Evolutionary conservation across 2,888 invertebrate species (phyloP).

Genomic region (Xestia sexstrigata): DNA sequence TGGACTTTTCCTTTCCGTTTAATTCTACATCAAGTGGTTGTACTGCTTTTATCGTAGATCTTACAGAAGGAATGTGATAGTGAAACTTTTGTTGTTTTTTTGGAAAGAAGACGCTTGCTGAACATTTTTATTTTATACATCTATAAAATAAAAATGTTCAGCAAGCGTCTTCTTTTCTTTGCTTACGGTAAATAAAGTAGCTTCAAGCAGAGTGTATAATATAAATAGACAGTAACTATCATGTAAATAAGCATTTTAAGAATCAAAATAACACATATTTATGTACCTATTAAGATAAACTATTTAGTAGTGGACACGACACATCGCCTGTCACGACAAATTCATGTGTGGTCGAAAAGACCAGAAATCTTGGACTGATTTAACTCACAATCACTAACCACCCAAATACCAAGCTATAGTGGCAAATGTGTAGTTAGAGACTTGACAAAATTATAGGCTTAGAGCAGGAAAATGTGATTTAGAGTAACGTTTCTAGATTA

Average conservation of each 20-base stretch:
- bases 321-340: conserved; percentile 74
- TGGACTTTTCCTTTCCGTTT: not conserved
- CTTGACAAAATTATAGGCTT: conserved; percentile 81
- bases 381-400: conserved; percentile 46
- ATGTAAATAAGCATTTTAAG: conserved; percentile 29
- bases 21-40: not conserved
- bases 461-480: conserved; percentile 80
- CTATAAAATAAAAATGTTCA: too few species aligned
- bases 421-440: conserved; percentile 66
- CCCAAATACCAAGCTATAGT: conserved; percentile 63
- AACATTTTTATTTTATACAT: too few species aligned
- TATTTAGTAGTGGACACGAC: conserved; percentile 69
- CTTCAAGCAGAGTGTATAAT: not conserved
- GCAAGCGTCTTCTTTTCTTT: too few species aligned
- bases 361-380: conserved; percentile 69
- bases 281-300: conserved; percentile 56
- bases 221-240: not conserved
- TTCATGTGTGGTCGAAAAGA: conserved; percentile 78
- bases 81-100: not conserved
- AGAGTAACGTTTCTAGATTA: conserved; percentile 73
- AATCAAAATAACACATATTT: conserved; percentile 43
- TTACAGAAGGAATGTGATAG: not conserved
- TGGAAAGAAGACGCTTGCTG: not conserved
- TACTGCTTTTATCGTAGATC: not conserved
- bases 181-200: not conserved